Conservation (phyloP, 2,797 vertebrate genomes). For the Enteromius unitaeniatus region DNA sequence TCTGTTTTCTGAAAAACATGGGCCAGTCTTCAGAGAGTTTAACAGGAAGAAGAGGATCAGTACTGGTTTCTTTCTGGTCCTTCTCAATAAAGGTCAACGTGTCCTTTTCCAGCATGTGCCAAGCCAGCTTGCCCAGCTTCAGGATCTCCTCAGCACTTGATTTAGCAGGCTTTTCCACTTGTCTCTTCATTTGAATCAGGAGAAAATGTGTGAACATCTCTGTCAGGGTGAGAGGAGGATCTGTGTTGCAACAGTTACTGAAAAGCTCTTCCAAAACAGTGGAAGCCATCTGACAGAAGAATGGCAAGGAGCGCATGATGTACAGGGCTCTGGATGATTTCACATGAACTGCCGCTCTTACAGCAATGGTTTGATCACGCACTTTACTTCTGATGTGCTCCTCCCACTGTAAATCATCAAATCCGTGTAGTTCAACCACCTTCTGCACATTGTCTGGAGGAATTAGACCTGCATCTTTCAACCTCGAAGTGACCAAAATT, state of each 20-base stretch:
- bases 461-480: conserved; percentile 14
- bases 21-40: conserved; percentile 10
- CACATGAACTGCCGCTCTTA: background rate
- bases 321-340: conserved; percentile 24
- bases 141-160: conserved; percentile 8
- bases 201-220: conserved; percentile 24
- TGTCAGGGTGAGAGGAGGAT: conserved; percentile 14
- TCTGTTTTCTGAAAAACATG: background rate
- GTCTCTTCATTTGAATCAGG: conserved; percentile 9
- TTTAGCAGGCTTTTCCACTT: background rate
- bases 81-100: background rate
- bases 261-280: conserved; percentile 15
- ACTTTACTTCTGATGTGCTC: conserved; percentile 11
- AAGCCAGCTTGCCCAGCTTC: conserved; percentile 16
- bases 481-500: conserved; percentile 2
- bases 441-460: conserved; percentile 4
- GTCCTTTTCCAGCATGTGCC: conserved; percentile 23
- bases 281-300: conserved; percentile 19
- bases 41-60: background rate
- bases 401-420: conserved; percentile 32
- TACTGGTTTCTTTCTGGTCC: background rate
- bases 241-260: background rate
- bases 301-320: background rate
- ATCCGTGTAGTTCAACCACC: conserved; percentile 15
- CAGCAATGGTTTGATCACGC: background rate